Evolutionary conservation across 2,888 invertebrate genomes (phyloP), one percentile per base, ranked within the genome.

Genomic region (Drosophila pegasa): DNA sequence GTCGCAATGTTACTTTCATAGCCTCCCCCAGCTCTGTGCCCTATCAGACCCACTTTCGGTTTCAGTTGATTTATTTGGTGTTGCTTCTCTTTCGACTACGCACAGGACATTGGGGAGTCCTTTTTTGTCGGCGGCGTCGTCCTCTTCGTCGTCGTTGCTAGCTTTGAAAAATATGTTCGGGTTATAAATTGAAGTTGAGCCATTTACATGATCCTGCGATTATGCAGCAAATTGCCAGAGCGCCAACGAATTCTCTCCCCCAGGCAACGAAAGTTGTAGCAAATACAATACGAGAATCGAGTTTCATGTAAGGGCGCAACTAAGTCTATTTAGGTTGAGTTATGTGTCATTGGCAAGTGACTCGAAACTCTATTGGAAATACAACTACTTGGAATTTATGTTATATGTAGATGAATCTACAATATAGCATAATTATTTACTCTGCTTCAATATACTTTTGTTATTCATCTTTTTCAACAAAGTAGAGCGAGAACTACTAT

Each of bases 171-270:
- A 82, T 81, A 81, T 78, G 84, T 52, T 73, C 59, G 73, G 76
- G 78, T 87, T 85, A 75, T 87, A 82, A 82, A 87, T 87, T 87
- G 73, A 85, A 82, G 82, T 82, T 78, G 76, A 87, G 79, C 85
- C 82, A 82, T 82, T 87, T 75, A 84, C 84, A 85, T 81, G 82
- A 82, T 87, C 87, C 75, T 66, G 64, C 71, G 81, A 84, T 86
- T 87, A 87, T 82, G 85, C 72, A 72, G 85, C 85, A 87, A 84
- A 84, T 87, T 78, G 74, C 60, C 63, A 35, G 20, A 41, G 25
- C 43, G 48, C 45, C 55, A 66, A 45, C 61, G 48, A 43, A 48
- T 55, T 57, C 14, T 22, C 41, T 27, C n/a, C 56, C 22, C 20
- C n/a, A 38, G 58, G 56, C 67, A 57, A 37, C 37, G n/a, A 35